Percentiles rank a stretch among this genome's conserved stretches.
Evolutionary conservation across 1,140 invertebrate species (phyloP).

Genomic region (Oreohelix idahoensis): DNA sequence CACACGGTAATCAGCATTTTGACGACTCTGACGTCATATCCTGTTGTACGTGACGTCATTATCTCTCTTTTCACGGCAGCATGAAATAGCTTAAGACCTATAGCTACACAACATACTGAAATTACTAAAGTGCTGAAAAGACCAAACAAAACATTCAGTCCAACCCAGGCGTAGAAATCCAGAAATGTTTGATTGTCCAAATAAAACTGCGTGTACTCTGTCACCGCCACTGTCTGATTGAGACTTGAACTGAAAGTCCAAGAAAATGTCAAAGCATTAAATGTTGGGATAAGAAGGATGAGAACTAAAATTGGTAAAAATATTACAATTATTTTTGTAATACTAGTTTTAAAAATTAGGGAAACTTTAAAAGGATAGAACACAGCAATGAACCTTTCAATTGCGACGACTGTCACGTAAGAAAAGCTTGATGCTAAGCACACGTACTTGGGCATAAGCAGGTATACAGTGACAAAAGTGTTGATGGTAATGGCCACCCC

Average conservation of each 20-base stretch:
- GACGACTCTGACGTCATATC: not conserved
- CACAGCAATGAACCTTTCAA: not conserved
- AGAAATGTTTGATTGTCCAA: not conserved
- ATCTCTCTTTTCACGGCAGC: not conserved
- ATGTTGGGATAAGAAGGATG: not conserved
- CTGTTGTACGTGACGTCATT: not conserved
- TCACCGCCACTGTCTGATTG: not conserved
- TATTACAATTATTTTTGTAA: not conserved
- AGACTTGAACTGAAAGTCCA: not conserved
- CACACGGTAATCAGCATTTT: conserved; percentile 13
- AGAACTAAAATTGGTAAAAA: not conserved
- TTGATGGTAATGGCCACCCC: not conserved
- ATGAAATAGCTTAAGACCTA: not conserved
- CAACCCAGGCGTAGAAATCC: not conserved
- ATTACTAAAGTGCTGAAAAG: not conserved
- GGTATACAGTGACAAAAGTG: not conserved
- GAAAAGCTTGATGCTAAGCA: not conserved
- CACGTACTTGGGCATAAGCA: not conserved
- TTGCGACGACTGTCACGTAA: not conserved
- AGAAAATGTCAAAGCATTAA: not conserved
- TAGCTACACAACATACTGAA: not conserved
- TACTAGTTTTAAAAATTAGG: not conserved
- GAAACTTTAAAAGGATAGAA: not conserved
- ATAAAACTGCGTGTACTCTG: not conserved
- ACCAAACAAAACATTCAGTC: not conserved